Evolutionary conservation across 2,113 vertebrate genomes (phyloP).

Genomic region (Arenaria interpres): DNA sequence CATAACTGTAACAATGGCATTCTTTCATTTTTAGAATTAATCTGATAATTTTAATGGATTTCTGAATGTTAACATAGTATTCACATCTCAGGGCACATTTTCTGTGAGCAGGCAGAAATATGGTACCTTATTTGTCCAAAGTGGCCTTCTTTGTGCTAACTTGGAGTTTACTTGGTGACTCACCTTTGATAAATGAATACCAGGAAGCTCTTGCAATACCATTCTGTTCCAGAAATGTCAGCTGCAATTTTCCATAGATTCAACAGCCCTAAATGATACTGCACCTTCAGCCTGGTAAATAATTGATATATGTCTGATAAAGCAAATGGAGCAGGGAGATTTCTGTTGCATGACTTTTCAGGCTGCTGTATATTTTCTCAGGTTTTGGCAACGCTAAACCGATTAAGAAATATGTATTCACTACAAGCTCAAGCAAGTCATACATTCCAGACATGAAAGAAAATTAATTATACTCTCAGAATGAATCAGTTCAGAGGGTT

Average conservation of each 20-base stretch:
- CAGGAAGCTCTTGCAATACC: neutral
- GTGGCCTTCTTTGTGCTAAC: neutral
- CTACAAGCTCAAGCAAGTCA: neutral
- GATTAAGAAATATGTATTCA: neutral
- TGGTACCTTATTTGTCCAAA: neutral
- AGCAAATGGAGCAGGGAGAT: constrained; percentile 1
- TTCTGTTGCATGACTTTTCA: neutral
- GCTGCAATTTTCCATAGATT: constrained; percentile 2
- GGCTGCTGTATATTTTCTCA: neutral
- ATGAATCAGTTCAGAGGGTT: neutral
- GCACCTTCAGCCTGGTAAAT: constrained; percentile 23
- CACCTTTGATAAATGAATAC: constrained; percentile 12
- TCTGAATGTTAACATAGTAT: neutral
- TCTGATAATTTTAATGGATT: neutral
- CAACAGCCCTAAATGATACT: neutral
- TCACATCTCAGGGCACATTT: neutral
- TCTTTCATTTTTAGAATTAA: neutral
- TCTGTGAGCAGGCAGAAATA: neutral
- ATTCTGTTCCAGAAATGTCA: constrained; percentile 34
- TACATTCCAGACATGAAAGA: neutral
- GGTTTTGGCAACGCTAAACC: neutral
- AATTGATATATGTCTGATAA: constrained; percentile 32
- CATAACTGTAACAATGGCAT: neutral
- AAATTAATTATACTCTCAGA: neutral
- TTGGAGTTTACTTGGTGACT: neutral